These are phyloP conservation scores for Lysandra coridon DNA, from an alignment of 2,888 invertebrate species.

Conservation along the genomic window DNA sequence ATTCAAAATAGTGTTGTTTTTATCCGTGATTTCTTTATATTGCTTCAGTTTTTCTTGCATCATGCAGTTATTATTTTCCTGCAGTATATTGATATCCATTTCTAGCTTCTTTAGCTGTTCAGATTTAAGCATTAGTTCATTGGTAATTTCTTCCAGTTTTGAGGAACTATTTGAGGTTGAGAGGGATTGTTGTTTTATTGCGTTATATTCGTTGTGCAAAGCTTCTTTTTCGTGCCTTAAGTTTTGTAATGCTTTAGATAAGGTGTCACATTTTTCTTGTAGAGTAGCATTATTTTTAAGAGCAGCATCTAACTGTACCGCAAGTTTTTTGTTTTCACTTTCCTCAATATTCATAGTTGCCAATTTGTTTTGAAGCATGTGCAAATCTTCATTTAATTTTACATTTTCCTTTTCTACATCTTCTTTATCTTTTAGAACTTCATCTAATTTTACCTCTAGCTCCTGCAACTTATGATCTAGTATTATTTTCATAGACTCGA, in stretches of 20 bases:
- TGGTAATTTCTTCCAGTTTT: conserved; percentile 48
- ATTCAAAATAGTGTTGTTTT: conserved; percentile 57
- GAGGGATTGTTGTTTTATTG: conserved; percentile 46
- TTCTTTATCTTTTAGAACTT: conserved; percentile 48
- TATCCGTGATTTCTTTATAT: conserved; percentile 56
- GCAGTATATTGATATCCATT: conserved; percentile 50
- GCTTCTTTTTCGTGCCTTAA: conserved; percentile 46
- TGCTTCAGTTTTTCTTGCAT: conserved; percentile 51
- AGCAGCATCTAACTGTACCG: conserved; percentile 45
- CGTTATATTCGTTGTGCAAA: conserved; percentile 47
- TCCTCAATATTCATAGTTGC: conserved; percentile 43
- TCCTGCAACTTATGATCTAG: conserved; percentile 60
- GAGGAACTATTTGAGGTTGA: conserved; percentile 43
- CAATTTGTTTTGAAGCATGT: conserved; percentile 37
- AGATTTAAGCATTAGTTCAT: conserved; percentile 52
- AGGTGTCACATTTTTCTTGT: conserved; percentile 44
- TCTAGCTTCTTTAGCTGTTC: conserved; percentile 49
- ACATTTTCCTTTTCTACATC: conserved; percentile 52
- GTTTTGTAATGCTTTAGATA: conserved; percentile 46
- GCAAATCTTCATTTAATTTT: conserved; percentile 48
- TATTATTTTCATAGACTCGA: conserved; percentile 52
- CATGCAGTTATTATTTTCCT: conserved; percentile 56
- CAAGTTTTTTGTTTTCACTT: conserved; percentile 47
- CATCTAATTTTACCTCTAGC: conserved; percentile 51
- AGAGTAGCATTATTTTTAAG: conserved; percentile 51